Percentiles rank a stretch among this genome's conserved stretches.
Evolutionary conservation across 2,113 vertebrate genomes (phyloP).

Genomic region (Brachyhypopomus gauderio): DNA sequence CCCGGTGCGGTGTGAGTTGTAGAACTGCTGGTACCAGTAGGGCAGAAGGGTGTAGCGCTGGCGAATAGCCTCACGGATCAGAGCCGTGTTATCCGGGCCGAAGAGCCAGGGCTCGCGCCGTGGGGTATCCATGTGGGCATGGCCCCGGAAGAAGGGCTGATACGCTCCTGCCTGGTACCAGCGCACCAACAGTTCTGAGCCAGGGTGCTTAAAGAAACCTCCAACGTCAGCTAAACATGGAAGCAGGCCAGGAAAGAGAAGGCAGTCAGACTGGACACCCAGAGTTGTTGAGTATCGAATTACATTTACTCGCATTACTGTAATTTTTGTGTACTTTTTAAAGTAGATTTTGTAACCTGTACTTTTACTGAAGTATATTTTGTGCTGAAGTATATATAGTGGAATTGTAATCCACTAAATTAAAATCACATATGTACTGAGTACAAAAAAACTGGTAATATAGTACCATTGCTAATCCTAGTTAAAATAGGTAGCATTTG

Average conservation of each 20-base stretch:
- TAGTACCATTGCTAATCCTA: too few species aligned
- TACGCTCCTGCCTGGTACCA: conserved; percentile 93
- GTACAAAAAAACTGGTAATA: too few species aligned
- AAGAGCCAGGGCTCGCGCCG: conserved; percentile 92
- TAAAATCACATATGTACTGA: too few species aligned
- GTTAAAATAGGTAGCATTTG: too few species aligned
- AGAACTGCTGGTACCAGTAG: conserved; percentile 90
- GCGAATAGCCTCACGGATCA: conserved; percentile 80
- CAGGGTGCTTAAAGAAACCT: conserved; percentile 88
- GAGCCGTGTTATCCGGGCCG: conserved; percentile 76
- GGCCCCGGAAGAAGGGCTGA: conserved; percentile 89
- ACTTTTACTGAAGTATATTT: too few species aligned
- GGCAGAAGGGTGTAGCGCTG: conserved; percentile 86
- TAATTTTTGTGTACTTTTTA: too few species aligned
- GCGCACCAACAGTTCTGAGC: conserved; percentile 83
- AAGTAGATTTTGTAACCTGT: too few species aligned
- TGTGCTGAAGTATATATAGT: too few species aligned
- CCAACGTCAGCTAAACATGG: conserved; percentile 82
- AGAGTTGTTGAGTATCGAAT: too few species aligned
- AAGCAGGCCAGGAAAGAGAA: not conserved
- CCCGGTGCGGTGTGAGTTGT: conserved; percentile 76
- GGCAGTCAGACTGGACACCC: not conserved
- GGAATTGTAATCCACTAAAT: too few species aligned
- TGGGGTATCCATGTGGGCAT: conserved; percentile 89
- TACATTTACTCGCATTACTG: too few species aligned